Evolutionary conservation across 2,113 vertebrate species (phyloP).

Genomic region (Coracopsis vasa): DNA sequence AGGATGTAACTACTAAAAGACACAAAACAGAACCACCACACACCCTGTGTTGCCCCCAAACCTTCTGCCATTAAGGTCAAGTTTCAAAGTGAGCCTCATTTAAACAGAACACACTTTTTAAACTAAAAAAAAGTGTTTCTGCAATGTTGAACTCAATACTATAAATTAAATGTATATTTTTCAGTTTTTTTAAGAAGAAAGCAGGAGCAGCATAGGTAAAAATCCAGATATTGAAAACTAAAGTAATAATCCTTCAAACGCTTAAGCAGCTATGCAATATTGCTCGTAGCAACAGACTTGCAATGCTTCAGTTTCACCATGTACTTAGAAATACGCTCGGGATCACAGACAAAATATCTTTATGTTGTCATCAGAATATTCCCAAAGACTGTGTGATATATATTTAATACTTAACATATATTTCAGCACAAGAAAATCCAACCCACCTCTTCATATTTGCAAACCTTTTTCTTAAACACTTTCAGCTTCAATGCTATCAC

Average conservation of each 20-base stretch:
- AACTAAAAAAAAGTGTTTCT: background rate
- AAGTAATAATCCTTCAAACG: background rate
- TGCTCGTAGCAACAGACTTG: background rate
- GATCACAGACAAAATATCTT: background rate
- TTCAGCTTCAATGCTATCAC: background rate
- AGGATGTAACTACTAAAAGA: background rate
- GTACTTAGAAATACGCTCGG: background rate
- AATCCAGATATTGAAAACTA: background rate
- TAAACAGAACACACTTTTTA: background rate
- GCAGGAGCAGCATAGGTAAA: background rate
- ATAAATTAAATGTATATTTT: background rate
- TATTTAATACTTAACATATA: background rate
- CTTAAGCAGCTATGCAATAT: background rate
- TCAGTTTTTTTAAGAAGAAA: background rate
- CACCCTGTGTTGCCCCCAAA: fast-evolving
- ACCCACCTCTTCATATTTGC: background rate
- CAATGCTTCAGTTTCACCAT: background rate
- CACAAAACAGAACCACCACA: background rate
- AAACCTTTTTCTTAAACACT: background rate
- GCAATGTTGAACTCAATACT: background rate
- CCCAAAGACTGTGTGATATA: background rate
- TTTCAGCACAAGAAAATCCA: background rate
- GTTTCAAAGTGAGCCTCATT: background rate
- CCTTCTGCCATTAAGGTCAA: background rate
- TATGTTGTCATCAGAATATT: background rate